These are phyloP conservation scores for Leucoraja erinaceus DNA, from an alignment of 2,113 vertebrate genomes.

Conservation along the genomic window DNA sequence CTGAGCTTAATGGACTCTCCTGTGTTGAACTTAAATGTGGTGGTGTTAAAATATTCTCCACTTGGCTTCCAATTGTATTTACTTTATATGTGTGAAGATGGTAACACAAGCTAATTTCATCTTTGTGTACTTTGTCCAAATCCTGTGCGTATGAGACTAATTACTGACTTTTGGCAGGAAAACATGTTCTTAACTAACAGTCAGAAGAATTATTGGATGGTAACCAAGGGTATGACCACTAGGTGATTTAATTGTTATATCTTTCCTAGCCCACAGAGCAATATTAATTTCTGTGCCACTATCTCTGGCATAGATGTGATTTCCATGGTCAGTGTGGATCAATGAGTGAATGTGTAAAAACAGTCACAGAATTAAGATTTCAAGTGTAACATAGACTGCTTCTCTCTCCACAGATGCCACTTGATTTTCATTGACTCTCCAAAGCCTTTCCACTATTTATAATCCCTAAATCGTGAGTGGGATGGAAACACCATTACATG, in stretches of 20 bases:
- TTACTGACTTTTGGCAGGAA: neutral
- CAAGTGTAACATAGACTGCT: too few species aligned
- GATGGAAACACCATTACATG: too few species aligned
- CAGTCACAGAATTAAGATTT: too few species aligned
- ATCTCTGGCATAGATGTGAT: neutral
- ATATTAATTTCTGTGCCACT: slow-evolving; percentile 5
- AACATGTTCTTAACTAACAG: neutral
- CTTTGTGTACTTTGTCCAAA: neutral
- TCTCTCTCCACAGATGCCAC: too few species aligned
- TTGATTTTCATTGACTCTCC: too few species aligned
- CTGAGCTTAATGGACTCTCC: neutral
- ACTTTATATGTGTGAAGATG: neutral
- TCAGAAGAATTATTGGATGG: neutral
- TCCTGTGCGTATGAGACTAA: neutral
- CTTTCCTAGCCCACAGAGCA: neutral
- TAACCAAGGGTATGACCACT: neutral
- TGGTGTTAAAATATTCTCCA: neutral
- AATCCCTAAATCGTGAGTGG: too few species aligned
- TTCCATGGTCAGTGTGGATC: neutral
- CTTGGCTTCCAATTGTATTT: neutral
- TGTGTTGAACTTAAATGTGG: neutral
- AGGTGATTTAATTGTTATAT: neutral
- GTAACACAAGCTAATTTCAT: neutral
- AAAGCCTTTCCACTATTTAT: too few species aligned
- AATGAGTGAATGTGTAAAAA: neutral